Conservation (phyloP, 2,113 vertebrate species). For the Gavialis gangeticus region DNA sequence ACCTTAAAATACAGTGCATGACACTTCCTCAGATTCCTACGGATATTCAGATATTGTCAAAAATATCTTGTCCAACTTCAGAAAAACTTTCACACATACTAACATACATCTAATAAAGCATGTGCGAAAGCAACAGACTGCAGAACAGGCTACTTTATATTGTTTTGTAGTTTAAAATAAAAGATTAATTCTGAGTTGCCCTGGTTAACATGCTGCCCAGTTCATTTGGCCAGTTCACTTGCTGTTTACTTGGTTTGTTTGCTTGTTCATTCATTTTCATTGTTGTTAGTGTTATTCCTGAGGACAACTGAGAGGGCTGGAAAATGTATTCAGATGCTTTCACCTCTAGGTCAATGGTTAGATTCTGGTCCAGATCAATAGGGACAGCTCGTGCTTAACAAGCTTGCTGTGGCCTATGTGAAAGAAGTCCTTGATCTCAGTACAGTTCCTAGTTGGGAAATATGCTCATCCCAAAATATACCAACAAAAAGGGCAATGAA, state of each 20-base stretch:
- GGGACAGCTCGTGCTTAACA: constrained; percentile 33
- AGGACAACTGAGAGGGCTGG: constrained; percentile 62
- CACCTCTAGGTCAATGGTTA: constrained; percentile 67
- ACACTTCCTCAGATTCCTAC: constrained; percentile 57
- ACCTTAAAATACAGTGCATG: neutral
- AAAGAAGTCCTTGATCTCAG: constrained; percentile 66
- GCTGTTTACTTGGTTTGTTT: constrained; percentile 72
- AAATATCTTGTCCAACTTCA: constrained; percentile 51
- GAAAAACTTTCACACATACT: constrained; percentile 46
- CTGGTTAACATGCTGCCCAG: constrained; percentile 37
- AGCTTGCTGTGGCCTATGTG: constrained; percentile 46
- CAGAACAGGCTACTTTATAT: constrained; percentile 23
- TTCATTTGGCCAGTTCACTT: constrained; percentile 57
- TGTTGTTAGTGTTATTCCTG: constrained; percentile 72
- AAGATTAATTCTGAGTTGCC: neutral
- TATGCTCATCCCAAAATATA: constrained; percentile 41
- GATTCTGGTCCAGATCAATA: constrained; percentile 54
- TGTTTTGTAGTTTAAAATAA: constrained; percentile 49
- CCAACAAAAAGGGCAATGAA: constrained; percentile 54
- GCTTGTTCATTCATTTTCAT: constrained; percentile 59
- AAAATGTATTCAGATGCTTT: constrained; percentile 70
- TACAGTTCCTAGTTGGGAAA: constrained; percentile 63
- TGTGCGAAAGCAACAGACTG: constrained; percentile 15
- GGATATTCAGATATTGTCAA: constrained; percentile 57
- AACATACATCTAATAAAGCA: constrained; percentile 47